Conservation (phyloP, 2,797 vertebrate species). For the Hephaestus fuliginosus region DNA sequence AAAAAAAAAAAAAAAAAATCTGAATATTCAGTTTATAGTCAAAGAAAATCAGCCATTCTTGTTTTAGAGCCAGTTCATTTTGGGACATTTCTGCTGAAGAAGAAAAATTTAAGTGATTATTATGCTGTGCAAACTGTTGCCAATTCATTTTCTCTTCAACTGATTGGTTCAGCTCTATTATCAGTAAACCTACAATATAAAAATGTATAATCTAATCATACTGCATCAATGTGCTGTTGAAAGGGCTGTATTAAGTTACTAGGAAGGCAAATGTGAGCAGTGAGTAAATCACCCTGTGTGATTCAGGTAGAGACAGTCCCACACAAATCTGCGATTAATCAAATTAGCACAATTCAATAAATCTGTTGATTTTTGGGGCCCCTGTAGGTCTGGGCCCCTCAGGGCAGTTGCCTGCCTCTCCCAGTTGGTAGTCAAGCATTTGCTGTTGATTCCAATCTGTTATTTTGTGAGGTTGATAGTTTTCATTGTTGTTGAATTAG, state of each 20-base stretch:
- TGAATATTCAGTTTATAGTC: not conserved
- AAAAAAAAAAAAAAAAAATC: not conserved
- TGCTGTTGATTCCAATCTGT: conserved; percentile 11
- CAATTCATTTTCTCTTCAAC: not conserved
- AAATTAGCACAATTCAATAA: not conserved
- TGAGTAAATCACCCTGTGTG: not conserved
- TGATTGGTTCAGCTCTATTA: not conserved
- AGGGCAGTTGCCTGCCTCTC: not conserved
- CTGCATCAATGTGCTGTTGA: not conserved
- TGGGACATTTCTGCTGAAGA: not conserved
- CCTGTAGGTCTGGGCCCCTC: not conserved
- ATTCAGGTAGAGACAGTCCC: not conserved
- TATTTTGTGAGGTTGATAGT: conserved; percentile 7
- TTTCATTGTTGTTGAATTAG: conserved; percentile 10
- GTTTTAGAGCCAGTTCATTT: not conserved
- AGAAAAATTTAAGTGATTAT: not conserved
- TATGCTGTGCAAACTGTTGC: not conserved
- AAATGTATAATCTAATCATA: not conserved
- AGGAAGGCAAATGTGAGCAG: no score
- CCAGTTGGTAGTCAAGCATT: not conserved
- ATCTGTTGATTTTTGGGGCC: not conserved
- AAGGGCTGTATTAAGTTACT: not conserved
- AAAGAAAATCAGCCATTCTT: not conserved
- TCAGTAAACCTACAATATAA: not conserved
- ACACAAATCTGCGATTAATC: not conserved